These are phyloP conservation scores for Branchinecta sandiegonensis DNA, from an alignment of 2,888 invertebrate species.

Conservation along the genomic window DNA sequence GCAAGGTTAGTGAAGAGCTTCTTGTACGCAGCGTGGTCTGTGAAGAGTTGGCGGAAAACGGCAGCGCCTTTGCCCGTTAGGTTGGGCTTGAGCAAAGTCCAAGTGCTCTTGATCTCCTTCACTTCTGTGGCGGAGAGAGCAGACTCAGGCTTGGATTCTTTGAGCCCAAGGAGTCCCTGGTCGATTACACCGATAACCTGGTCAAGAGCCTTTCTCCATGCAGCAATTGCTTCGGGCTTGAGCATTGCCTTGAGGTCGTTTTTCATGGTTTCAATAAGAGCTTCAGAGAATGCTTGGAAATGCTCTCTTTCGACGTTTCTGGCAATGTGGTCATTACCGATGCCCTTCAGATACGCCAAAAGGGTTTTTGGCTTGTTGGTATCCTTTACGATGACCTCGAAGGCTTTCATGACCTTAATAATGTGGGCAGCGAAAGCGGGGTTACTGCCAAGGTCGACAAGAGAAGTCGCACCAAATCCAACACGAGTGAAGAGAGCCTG, in stretches of 20 bases:
- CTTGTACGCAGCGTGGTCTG: neutral
- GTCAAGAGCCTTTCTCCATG: constrained; percentile 8
- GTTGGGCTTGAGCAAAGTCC: neutral
- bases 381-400: no score
- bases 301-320: no score
- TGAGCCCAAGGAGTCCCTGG: neutral
- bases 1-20: constrained; percentile 8
- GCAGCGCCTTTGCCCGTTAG: neutral
- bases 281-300: neutral
- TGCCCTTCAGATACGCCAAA: no score
- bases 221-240: neutral
- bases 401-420: no score
- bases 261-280: neutral
- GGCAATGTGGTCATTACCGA: no score
- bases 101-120: neutral
- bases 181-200: neutral
- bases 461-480: no score
- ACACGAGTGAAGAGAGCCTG: no score
- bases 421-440: no score
- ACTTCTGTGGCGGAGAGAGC: neutral
- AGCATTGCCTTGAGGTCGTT: neutral
- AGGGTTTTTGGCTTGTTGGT: no score
- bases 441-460: no score
- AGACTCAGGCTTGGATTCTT: neutral
- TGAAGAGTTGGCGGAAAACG: neutral